Percentiles rank a stretch among this genome's conserved stretches.
phyloP scores from a whole-genome alignment of 1,140 invertebrate genomes.

The Drosophila azteca region DNA sequence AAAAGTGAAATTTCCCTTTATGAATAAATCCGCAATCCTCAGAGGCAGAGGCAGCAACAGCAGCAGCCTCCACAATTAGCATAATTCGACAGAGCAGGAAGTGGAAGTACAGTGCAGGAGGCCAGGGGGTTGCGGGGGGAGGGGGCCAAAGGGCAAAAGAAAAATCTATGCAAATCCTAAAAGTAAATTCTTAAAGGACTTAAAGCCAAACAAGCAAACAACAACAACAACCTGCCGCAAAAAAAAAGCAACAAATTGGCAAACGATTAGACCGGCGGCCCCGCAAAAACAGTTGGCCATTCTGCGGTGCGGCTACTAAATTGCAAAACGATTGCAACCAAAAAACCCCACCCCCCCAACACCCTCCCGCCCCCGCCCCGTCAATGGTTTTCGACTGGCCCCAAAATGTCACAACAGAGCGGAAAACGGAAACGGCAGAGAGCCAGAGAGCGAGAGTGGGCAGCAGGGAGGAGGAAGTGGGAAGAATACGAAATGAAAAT shows the following conservation, averaged over 20 bases:
- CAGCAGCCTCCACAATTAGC: slow-evolving; percentile 54
- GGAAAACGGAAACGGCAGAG: slow-evolving; percentile 58
- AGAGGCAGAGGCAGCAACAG: slow-evolving; percentile 5
- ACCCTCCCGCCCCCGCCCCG: no score
- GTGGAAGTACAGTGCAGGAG: slow-evolving; percentile 26
- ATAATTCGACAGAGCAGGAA: slow-evolving; percentile 44
- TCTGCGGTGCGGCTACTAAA: slow-evolving; percentile 65
- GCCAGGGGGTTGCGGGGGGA: not conserved
- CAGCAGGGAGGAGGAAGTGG: slow-evolving; percentile 36
- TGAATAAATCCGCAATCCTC: slow-evolving; percentile 32
- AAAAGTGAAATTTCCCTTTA: slow-evolving; percentile 17
- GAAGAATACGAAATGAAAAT: slow-evolving; percentile 38
- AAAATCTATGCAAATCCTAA: slow-evolving; percentile 33
- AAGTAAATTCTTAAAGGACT: slow-evolving; percentile 24
- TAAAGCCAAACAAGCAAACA: slow-evolving; percentile 33
- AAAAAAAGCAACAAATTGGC: slow-evolving; percentile 64
- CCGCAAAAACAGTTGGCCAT: slow-evolving; percentile 67
- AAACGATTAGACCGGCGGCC: slow-evolving; percentile 59
- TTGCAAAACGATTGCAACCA: slow-evolving; percentile 71
- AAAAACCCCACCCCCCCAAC: no score
- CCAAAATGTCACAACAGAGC: slow-evolving; percentile 37
- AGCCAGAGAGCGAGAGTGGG: not conserved
- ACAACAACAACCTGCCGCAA: slow-evolving; percentile 15
- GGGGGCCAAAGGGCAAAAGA: slow-evolving; percentile 1
- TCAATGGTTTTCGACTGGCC: slow-evolving; percentile 11